phyloP scores from a whole-genome alignment of 2,888 invertebrate genomes.

The Andrena hattorfiana region DNA sequence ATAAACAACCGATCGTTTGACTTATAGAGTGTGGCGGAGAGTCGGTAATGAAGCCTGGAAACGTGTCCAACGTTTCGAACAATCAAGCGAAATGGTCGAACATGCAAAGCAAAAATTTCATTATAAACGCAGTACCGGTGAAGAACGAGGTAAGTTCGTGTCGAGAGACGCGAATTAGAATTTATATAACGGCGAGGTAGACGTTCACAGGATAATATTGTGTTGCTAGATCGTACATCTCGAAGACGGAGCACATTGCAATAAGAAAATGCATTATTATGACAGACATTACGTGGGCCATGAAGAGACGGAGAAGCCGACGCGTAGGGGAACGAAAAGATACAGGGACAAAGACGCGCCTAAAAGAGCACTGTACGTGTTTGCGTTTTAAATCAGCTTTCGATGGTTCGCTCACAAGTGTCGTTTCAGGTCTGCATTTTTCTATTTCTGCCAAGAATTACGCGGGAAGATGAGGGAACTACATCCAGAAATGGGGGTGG shows the following conservation, averaged over 20 bases:
- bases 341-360: constrained; percentile 73
- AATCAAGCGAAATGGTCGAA: constrained; percentile 72
- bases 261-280: constrained; percentile 73
- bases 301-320: constrained; percentile 71
- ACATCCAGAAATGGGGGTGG: constrained; percentile 97
- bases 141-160: constrained; percentile 66
- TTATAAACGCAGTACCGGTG: constrained; percentile 70
- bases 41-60: constrained; percentile 69
- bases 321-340: constrained; percentile 73
- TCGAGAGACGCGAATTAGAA: too few relatives aligned
- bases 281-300: constrained; percentile 73
- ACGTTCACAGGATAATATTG: constrained; percentile 12
- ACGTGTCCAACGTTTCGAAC: constrained; percentile 68
- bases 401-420: constrained; percentile 8
- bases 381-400: not conserved
- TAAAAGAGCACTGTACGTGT: constrained; percentile 69
- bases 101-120: constrained; percentile 70
- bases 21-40: constrained; percentile 65
- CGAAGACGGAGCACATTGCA: constrained; percentile 73
- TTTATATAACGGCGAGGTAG: not conserved
- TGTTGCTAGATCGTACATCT: constrained; percentile 69
- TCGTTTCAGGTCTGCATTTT: constrained; percentile 95
- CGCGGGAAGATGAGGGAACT: constrained; percentile 96
- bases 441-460: constrained; percentile 99
- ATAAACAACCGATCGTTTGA: not conserved